Base-by-base conservation (phyloP, 2,797 vertebrate genomes). In the Hippocampus kuda region DNA sequence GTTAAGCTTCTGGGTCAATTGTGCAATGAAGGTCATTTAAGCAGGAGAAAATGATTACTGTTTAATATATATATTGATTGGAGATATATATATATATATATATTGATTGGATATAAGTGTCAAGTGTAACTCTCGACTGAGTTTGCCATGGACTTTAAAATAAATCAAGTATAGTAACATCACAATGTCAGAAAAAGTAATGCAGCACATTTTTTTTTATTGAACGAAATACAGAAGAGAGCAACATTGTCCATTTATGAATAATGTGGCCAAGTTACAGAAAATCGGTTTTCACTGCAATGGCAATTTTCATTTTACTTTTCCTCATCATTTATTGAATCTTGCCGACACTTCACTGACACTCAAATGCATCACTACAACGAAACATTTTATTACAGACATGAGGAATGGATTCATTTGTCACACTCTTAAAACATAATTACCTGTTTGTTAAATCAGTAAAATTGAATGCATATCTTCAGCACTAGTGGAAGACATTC, bases 21-120 rank as follows among this genome's bases (percentile, higher is more conserved):
- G 69, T 64, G 27, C 49, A 13, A 26, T 65, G 44, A n/a, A 49
- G 49, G 18, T 2, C 20, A 51, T 22, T 20, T 51, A 51, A 8
- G 18, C 20, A 2, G 49, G 20, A 51, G 18, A 51, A 20, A 18
- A 18, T 51, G 6, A 27, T 69, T 64, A 70, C 69, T 79, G 62
- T 71, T 68, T 71, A 70, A 79, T 71, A 70, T 77, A 74, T 70
- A 71, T 49, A 61, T n/a, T n/a, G n/a, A n/a, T n/a, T n/a, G n/a
- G n/a, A n/a, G n/a, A 34, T 34, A 6, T 34, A 6, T 34, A 34
- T 34, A 34, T 34, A 34, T 34, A 34, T 34, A 34, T 34, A 34
- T 72, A 69, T 66, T 69, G 75, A 27, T 12, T 27, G 68, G 61
- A 54, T 54, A 1, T 12, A 18, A 51, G 18, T 51, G 11, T 24